These are phyloP conservation scores for Leptinotarsa juncta DNA, from an alignment of 2,888 invertebrate species.

Conservation along the genomic window DNA sequence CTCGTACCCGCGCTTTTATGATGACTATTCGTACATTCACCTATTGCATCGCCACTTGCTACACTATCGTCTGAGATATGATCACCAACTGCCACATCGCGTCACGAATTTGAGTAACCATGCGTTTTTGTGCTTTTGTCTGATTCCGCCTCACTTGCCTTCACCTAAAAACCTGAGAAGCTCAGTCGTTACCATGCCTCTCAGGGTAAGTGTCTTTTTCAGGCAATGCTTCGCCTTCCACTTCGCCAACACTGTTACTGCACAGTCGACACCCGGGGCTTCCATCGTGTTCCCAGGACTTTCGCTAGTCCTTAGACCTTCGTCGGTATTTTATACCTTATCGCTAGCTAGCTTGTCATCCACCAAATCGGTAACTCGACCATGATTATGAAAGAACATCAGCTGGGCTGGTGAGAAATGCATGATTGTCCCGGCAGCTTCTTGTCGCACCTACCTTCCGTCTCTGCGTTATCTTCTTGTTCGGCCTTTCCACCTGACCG, in stretches of 20 bases:
- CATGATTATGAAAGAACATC: constrained; percentile 29
- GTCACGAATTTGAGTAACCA: background rate
- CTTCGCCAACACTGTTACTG: background rate
- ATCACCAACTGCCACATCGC: too few species aligned
- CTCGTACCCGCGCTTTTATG: too few species aligned
- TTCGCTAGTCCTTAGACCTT: background rate
- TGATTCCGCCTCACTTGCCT: background rate
- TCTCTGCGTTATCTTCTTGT: constrained; percentile 31
- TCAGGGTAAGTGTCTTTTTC: background rate
- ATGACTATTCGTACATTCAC: too few species aligned
- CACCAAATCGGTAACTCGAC: constrained; percentile 5
- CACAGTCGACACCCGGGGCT: background rate
- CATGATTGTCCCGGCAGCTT: too few species aligned
- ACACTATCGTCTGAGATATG: too few species aligned
- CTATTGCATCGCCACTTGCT: too few species aligned
- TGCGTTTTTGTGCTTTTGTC: constrained; percentile 8
- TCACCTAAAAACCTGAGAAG: background rate
- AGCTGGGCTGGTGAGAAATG: constrained; percentile 22
- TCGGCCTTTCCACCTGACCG: too few species aligned
- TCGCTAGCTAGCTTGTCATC: constrained; percentile 20
- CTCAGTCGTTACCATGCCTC: background rate
- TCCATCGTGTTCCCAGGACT: background rate
- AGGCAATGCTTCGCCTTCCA: background rate
- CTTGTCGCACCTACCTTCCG: constrained; percentile 49
- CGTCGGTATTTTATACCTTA: background rate